phyloP scores from a whole-genome alignment of 2,888 invertebrate species.

The Noctua janthe region DNA sequence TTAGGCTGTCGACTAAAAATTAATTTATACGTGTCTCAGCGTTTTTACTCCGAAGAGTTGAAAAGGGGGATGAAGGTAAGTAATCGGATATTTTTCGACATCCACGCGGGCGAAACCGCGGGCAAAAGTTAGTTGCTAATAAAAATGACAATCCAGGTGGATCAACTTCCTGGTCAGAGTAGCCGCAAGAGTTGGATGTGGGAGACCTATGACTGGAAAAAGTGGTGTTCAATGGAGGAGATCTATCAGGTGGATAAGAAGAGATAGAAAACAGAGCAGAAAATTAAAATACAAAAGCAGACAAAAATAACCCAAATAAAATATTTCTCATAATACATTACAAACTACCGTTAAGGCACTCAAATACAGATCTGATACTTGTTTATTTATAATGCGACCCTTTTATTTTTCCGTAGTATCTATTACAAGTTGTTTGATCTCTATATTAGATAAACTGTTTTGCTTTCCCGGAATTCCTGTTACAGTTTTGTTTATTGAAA shows the following conservation, averaged over 20 bases:
- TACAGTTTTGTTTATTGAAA: conserved; percentile 35
- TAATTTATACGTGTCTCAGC: too few species aligned
- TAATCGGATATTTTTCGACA: too few species aligned
- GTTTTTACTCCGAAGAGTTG: too few species aligned
- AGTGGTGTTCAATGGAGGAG: neutral
- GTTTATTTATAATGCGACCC: conserved; percentile 42
- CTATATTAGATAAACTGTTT: conserved; percentile 45
- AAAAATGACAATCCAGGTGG: neutral
- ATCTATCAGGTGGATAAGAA: neutral
- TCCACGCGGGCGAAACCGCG: too few species aligned
- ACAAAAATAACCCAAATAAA: neutral
- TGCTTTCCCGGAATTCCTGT: conserved; percentile 21
- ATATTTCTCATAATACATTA: neutral
- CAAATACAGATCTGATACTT: conserved; percentile 32
- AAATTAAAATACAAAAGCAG: neutral
- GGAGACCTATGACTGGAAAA: neutral
- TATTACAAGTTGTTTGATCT: conserved; percentile 53
- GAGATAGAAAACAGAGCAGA: neutral
- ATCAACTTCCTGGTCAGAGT: neutral
- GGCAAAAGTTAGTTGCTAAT: neutral
- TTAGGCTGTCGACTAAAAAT: too few species aligned
- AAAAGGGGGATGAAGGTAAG: too few species aligned
- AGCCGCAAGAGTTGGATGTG: neutral
- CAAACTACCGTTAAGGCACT: conserved; percentile 9
- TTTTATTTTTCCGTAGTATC: conserved; percentile 43